These are phyloP conservation scores for Polymixis lichenea DNA, from an alignment of 2,888 invertebrate species.

Conservation along the genomic window DNA sequence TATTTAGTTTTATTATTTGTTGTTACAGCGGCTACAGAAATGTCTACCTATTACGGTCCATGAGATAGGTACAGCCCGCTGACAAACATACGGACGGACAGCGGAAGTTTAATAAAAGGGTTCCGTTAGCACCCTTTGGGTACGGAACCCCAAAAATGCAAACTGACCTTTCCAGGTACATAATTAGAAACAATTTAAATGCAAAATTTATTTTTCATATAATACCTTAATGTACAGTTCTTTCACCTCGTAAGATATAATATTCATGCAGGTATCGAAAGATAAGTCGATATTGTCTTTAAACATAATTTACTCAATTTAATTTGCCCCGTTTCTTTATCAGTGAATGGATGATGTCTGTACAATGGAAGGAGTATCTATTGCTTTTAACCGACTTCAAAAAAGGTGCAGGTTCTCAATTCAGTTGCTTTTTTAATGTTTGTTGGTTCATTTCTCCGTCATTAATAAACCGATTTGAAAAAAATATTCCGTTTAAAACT, in stretches of 20 bases:
- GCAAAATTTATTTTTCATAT: not conserved
- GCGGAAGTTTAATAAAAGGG: too few relatives aligned
- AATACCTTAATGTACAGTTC: not conserved
- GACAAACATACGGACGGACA: too few relatives aligned
- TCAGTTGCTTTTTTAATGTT: too few relatives aligned
- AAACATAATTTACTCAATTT: constrained; percentile 14
- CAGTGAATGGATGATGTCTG: not conserved
- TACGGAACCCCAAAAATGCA: not conserved
- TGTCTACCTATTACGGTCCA: too few relatives aligned
- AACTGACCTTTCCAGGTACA: not conserved
- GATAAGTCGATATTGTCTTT: not conserved
- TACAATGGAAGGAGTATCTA: not conserved
- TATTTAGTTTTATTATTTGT: too few relatives aligned
- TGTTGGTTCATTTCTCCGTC: too few relatives aligned
- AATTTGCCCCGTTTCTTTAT: constrained; percentile 7
- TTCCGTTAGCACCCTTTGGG: too few relatives aligned
- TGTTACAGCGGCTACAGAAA: too few relatives aligned
- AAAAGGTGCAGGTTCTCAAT: too few relatives aligned
- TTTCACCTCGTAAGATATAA: not conserved
- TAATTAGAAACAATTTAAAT: constrained; percentile 10
- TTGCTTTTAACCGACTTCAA: not conserved
- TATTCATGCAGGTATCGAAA: not conserved
- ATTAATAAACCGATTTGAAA: too few relatives aligned
- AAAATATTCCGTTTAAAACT: too few relatives aligned
- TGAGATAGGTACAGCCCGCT: too few relatives aligned